Evolutionary conservation across 2,113 vertebrate species (phyloP).

Genomic region (Sturnira hondurensis): DNA sequence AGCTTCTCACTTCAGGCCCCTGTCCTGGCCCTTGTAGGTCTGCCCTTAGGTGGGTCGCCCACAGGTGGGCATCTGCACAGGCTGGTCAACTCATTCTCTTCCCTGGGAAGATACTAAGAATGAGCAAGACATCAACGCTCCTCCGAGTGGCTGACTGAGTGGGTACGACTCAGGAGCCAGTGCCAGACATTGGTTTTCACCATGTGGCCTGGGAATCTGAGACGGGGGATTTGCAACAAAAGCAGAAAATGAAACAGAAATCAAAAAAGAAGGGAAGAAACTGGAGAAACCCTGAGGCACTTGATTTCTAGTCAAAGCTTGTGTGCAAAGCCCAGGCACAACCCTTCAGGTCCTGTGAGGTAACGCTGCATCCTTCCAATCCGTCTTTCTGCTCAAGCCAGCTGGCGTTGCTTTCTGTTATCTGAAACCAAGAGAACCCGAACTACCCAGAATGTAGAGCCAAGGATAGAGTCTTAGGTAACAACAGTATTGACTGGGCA

Average conservation of each 20-base stretch:
- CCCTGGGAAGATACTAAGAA: not conserved
- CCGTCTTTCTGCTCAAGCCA: constrained; percentile 54
- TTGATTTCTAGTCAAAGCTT: not conserved
- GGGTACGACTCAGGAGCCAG: not conserved
- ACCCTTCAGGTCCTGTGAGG: constrained; percentile 59
- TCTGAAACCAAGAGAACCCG: constrained; percentile 55
- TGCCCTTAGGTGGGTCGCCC: not conserved
- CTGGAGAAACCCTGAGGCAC: not conserved
- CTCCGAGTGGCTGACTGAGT: not conserved
- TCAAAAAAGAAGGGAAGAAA: not conserved
- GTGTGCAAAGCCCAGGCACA: not conserved
- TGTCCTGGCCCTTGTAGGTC: not conserved
- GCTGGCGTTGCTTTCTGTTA: constrained; percentile 60
- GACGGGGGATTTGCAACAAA: not conserved
- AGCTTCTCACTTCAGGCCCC: not conserved
- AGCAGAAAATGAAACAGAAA: not conserved
- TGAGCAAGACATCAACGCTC: not conserved
- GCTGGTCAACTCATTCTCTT: not conserved
- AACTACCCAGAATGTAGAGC: not conserved
- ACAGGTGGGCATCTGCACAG: not conserved
- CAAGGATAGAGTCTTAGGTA: constrained; percentile 53
- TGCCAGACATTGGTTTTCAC: not conserved
- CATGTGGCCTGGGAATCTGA: not conserved
- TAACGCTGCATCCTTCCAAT: constrained; percentile 47
- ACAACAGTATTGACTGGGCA: constrained; percentile 9